Evolutionary conservation across 2,113 vertebrate genomes (phyloP).

Genomic region (Struthidea cinerea): DNA sequence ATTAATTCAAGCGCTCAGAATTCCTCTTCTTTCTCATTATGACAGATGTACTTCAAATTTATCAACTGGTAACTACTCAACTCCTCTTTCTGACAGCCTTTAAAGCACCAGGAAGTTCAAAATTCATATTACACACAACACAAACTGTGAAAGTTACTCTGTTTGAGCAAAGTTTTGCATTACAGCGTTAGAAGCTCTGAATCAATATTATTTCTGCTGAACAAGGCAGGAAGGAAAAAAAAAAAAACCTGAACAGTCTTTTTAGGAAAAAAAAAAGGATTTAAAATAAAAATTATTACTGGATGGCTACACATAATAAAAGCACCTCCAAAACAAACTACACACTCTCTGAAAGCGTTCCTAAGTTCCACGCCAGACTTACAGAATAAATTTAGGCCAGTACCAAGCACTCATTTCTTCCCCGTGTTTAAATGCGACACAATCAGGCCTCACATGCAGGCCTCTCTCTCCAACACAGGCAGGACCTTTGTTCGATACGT

Average conservation of each 20-base stretch:
- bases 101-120: background rate
- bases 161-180: background rate
- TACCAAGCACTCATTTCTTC: conserved; percentile 35
- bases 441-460: conserved; percentile 70
- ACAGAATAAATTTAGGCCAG: conserved; percentile 43
- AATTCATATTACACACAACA: background rate
- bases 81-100: background rate
- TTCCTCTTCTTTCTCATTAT: background rate
- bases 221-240: background rate
- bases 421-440: conserved; percentile 63
- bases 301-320: conserved; percentile 11
- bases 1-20: background rate
- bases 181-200: background rate
- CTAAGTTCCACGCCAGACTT: conserved; percentile 9
- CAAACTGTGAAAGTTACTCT: background rate
- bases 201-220: conserved; percentile 12
- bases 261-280: background rate
- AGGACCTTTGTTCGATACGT: conserved; percentile 77
- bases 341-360: background rate
- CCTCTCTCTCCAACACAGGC: conserved; percentile 69
- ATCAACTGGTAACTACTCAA: background rate
- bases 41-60: background rate
- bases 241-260: background rate
- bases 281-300: background rate
- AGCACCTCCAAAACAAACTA: background rate